Percentiles rank a stretch among this genome's conserved stretches.
phyloP scores from a whole-genome alignment of 2,888 invertebrate species.

The Netelia virgata region DNA sequence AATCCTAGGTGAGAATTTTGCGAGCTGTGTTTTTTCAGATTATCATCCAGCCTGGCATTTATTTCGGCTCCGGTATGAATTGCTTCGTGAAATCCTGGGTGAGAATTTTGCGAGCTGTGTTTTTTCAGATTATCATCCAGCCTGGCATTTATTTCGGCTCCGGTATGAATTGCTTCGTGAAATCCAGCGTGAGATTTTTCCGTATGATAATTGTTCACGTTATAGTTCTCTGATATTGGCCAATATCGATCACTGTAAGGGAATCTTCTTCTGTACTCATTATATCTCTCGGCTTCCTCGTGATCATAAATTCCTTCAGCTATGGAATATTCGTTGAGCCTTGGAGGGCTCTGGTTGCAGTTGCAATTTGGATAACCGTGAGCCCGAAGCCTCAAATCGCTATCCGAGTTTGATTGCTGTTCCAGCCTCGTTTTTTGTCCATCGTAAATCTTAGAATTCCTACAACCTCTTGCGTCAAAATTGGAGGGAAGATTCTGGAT shows the following conservation, averaged over 20 bases:
- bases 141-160: neutral
- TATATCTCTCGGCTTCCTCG: constrained; percentile 19
- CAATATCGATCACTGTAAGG: neutral
- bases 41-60: neutral
- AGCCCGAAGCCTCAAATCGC: neutral
- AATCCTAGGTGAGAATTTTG: too few relatives aligned
- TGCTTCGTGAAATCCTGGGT: neutral
- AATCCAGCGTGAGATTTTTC: too few relatives aligned
- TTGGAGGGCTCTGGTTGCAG: neutral
- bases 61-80: constrained; percentile 3
- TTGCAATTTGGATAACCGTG: neutral
- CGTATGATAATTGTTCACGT: neutral
- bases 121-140: too few relatives aligned
- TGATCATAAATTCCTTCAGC: neutral
- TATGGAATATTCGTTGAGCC: neutral
- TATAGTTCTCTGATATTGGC: neutral
- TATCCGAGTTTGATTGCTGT: neutral
- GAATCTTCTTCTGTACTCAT: constrained; percentile 5
- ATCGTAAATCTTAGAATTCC: constrained; percentile 2
- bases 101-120: too few relatives aligned
- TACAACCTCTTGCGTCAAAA: neutral
- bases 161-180: too few relatives aligned
- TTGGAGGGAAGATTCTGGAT: neutral
- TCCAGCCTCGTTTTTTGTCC: neutral
- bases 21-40: too few relatives aligned